Conservation (phyloP, 2,888 invertebrate genomes). For the Cybosia mesomella region DNA sequence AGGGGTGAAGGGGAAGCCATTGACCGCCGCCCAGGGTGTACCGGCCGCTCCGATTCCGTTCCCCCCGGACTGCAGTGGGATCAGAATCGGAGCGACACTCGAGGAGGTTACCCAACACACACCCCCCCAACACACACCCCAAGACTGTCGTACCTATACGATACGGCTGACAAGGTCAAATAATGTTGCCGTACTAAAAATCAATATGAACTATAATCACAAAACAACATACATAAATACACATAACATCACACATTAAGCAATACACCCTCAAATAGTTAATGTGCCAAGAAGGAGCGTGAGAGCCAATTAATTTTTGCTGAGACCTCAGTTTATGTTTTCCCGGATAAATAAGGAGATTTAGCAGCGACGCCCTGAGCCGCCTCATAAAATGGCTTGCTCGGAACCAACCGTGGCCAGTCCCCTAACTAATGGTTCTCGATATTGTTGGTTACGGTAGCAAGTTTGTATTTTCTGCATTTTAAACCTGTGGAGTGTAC, state of each 20-base stretch:
- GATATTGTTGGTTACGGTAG: slow-evolving; percentile 45
- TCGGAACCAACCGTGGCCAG: slow-evolving; percentile 77
- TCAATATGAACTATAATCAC: slow-evolving; percentile 43
- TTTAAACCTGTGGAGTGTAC: background rate
- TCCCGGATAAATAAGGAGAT: slow-evolving; percentile 85
- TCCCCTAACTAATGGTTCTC: slow-evolving; percentile 71
- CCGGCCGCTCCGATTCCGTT: too few species aligned
- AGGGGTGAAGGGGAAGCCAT: too few species aligned
- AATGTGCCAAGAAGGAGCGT: slow-evolving; percentile 78
- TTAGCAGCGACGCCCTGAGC: slow-evolving; percentile 78
- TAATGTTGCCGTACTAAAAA: slow-evolving; percentile 30
- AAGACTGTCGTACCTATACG: slow-evolving; percentile 25
- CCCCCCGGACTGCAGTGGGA: too few species aligned
- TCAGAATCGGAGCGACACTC: too few species aligned
- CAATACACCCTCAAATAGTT: slow-evolving; percentile 74
- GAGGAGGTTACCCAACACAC: too few species aligned
- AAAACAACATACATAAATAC: slow-evolving; percentile 48
- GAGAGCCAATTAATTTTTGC: slow-evolving; percentile 85
- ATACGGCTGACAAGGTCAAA: slow-evolving; percentile 19
- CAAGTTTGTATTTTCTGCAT: slow-evolving; percentile 29
- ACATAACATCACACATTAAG: slow-evolving; percentile 50
- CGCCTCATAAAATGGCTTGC: slow-evolving; percentile 78
- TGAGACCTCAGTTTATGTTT: slow-evolving; percentile 83
- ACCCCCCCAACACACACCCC: too few species aligned
- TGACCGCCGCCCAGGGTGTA: too few species aligned